Percentiles rank a stretch among this genome's conserved stretches.
These are phyloP conservation scores for Cynodonichthys magdalenae DNA, from an alignment of 2,797 vertebrate species.

Conservation along the genomic window DNA sequence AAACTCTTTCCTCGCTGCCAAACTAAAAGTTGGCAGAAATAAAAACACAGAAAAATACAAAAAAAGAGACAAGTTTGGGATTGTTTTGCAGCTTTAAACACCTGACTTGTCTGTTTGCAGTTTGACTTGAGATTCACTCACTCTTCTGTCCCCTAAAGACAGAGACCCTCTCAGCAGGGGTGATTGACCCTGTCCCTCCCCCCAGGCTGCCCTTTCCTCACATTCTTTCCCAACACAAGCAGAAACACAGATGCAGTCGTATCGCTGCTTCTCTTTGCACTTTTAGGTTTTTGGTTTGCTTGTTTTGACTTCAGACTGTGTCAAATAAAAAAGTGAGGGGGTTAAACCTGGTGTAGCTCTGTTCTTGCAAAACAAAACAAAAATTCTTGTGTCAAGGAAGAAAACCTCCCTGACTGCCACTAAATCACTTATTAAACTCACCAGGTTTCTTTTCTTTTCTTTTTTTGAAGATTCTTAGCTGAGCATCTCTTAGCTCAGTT, in stretches of 20 bases:
- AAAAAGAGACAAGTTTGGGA: no score
- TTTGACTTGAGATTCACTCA: background rate
- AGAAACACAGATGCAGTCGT: constrained; percentile 3
- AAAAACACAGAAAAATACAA: no score
- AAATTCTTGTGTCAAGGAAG: background rate
- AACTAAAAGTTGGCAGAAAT: background rate
- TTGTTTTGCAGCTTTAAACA: no score
- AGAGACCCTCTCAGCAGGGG: background rate
- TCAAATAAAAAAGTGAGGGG: background rate
- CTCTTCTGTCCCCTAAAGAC: background rate
- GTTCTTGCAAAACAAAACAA: background rate
- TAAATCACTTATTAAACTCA: no score
- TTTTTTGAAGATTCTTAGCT: no score
- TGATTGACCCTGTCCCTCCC: background rate
- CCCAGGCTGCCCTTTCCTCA: constrained; percentile 3
- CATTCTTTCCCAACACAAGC: constrained; percentile 21
- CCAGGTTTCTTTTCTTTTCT: no score
- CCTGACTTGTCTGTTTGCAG: background rate
- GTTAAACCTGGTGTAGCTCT: background rate
- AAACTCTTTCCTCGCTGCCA: background rate
- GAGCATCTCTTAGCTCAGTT: no score
- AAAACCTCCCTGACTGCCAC: no score
- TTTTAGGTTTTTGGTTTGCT: background rate
- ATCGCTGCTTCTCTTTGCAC: background rate
- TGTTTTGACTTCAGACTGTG: background rate